These are phyloP conservation scores for Alauda arvensis DNA, from an alignment of 2,797 vertebrate species.

Conservation along the genomic window DNA sequence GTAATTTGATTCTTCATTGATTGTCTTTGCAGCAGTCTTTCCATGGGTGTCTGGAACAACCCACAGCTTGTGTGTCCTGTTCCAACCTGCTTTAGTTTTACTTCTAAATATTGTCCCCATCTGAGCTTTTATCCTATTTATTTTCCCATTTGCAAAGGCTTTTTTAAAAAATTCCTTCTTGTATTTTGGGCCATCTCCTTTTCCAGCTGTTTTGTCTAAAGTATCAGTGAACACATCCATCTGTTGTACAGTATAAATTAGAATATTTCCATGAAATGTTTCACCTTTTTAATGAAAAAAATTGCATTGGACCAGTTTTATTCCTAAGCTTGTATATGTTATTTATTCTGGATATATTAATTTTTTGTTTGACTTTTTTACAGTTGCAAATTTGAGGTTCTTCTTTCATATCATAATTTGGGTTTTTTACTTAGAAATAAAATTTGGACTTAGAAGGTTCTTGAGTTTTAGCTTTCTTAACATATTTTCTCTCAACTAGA, in stretches of 20 bases:
- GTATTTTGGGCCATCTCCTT: not conserved
- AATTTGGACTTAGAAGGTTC: not conserved
- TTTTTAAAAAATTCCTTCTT: not conserved
- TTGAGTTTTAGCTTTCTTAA: not conserved
- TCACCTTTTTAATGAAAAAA: not conserved
- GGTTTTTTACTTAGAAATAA: not conserved
- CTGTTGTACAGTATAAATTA: not conserved
- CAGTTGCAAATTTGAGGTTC: not conserved
- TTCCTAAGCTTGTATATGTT: not conserved
- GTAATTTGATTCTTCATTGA: conserved; percentile 33
- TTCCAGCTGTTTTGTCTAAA: not conserved
- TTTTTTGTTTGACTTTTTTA: not conserved
- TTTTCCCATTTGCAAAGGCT: not conserved
- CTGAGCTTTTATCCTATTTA: not conserved
- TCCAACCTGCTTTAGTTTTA: not conserved
- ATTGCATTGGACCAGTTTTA: not conserved
- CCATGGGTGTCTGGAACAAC: not conserved
- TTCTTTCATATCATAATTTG: not conserved
- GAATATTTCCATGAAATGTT: not conserved
- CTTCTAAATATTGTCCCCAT: not conserved
- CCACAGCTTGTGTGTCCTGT: not conserved
- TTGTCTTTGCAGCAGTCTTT: conserved; percentile 11
- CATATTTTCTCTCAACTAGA: not conserved
- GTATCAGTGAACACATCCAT: not conserved
- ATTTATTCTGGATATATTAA: not conserved